Percentiles rank a stretch among this genome's conserved stretches.
phyloP scores from a whole-genome alignment of 2,888 invertebrate genomes.

The Diplazon laetatorius region DNA sequence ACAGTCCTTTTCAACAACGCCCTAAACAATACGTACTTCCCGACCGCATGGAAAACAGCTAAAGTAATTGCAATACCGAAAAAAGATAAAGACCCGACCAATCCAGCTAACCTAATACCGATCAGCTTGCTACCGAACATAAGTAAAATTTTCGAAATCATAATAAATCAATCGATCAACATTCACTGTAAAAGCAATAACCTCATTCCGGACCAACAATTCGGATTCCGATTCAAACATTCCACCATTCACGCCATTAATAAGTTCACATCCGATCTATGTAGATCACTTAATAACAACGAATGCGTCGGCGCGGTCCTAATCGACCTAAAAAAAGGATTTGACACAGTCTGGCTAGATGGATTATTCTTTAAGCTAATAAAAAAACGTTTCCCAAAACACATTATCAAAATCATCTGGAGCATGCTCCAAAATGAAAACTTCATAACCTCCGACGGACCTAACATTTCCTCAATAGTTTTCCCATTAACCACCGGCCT shows the following conservation, averaged over 20 bases:
- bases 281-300: constrained; percentile 23
- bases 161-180: background rate
- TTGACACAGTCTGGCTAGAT: constrained; percentile 65
- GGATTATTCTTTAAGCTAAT: constrained; percentile 65
- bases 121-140: constrained; percentile 1
- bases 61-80: constrained; percentile 55
- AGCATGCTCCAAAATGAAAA: constrained; percentile 56
- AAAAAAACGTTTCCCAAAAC: constrained; percentile 59
- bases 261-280: background rate
- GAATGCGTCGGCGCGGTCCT: background rate
- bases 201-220: background rate
- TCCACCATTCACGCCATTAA: background rate
- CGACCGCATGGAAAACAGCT: constrained; percentile 56
- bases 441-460: constrained; percentile 20
- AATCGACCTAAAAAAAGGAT: constrained; percentile 59
- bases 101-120: background rate
- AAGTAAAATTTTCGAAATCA: constrained; percentile 5
- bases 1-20: constrained; percentile 59
- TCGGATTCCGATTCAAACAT: background rate
- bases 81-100: constrained; percentile 20
- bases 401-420: constrained; percentile 65
- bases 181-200: background rate
- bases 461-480: constrained; percentile 9
- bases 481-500: constrained; percentile 62
- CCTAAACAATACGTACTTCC: constrained; percentile 58